These are phyloP conservation scores for Teleogryllus oceanicus DNA, from an alignment of 2,888 invertebrate genomes.

Conservation along the genomic window DNA sequence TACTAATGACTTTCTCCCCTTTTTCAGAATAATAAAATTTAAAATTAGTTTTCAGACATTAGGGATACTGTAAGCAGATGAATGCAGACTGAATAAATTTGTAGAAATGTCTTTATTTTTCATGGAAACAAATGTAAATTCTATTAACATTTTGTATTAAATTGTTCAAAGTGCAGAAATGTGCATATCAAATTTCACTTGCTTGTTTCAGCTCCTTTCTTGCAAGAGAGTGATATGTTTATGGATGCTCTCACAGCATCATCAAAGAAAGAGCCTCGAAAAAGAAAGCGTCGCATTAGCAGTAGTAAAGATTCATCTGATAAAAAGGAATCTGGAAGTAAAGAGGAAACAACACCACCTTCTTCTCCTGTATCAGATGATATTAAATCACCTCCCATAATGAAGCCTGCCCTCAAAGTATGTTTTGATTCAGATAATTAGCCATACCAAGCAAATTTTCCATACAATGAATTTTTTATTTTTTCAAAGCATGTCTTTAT, in stretches of 20 bases:
- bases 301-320: conserved; percentile 64
- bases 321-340: conserved; percentile 36
- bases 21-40: no score
- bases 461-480: conserved; percentile 24
- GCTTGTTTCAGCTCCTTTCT: conserved; percentile 60
- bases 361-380: conserved; percentile 46
- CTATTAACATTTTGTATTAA: no score
- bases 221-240: conserved; percentile 90
- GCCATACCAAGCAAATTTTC: not conserved
- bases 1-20: no score
- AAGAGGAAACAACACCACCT: conserved; percentile 54
- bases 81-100: not conserved
- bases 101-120: not conserved
- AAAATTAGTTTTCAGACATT: no score
- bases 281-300: conserved; percentile 67
- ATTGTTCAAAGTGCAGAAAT: no score
- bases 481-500: not conserved
- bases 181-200: not conserved
- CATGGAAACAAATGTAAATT: no score
- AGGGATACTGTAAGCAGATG: not conserved
- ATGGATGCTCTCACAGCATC: conserved; percentile 86
- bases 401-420: conserved; percentile 53
- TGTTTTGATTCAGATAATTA: conserved; percentile 21
- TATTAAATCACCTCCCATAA: conserved; percentile 45
- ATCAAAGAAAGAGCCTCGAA: conserved; percentile 69